A percentile compares a stretch with the other conserved stretches of the same genome.
phyloP scores from a whole-genome alignment of 2,113 vertebrate species.

The Barbus barbus region DNA sequence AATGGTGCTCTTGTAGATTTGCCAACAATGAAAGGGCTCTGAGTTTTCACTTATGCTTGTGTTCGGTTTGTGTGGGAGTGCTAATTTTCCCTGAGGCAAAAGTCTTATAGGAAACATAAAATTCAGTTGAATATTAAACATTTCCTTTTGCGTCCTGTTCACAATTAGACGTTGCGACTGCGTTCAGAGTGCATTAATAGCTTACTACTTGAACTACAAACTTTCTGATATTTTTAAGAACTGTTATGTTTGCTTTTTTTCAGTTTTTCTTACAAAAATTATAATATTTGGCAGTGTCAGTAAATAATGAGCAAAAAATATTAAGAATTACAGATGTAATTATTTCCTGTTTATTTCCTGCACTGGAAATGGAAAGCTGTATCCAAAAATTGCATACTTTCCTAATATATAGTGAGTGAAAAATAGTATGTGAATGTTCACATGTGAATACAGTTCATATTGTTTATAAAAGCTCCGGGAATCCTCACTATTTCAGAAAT shows the following conservation, averaged over 20 bases:
- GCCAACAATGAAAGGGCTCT: constrained; percentile 1
- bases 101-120: background rate
- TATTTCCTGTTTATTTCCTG: background rate
- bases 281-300: background rate
- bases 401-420: too few relatives aligned
- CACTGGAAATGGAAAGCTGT: background rate
- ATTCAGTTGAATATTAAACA: background rate
- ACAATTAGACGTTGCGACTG: too few relatives aligned
- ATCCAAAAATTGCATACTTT: too few relatives aligned
- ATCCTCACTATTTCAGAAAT: too few relatives aligned
- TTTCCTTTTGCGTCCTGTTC: background rate
- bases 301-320: too few relatives aligned
- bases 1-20: constrained; percentile 23
- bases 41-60: background rate
- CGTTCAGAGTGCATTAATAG: background rate
- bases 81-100: background rate
- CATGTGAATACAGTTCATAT: too few relatives aligned
- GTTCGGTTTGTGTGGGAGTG: background rate
- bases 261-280: background rate
- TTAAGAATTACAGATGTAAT: background rate
- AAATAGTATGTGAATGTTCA: too few relatives aligned
- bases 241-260: too few relatives aligned
- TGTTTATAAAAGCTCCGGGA: too few relatives aligned
- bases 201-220: too few relatives aligned
- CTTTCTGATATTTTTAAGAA: too few relatives aligned